Evolutionary conservation across 2,888 invertebrate genomes (phyloP), one percentile per base, ranked within the genome.

Genomic region (Penaeus monodon): DNA sequence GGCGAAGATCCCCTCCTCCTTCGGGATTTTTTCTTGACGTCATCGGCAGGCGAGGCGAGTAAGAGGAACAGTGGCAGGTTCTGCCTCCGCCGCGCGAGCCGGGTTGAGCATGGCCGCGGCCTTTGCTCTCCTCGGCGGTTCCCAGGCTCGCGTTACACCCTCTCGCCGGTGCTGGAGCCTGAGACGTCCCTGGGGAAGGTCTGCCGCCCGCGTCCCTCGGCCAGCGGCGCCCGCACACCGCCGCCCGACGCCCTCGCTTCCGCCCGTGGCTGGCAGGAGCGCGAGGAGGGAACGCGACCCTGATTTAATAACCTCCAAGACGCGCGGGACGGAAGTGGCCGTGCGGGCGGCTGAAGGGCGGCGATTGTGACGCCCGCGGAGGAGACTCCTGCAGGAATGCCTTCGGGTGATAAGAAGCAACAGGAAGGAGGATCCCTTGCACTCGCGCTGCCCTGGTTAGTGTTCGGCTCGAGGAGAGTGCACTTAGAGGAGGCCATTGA

Each of bases 261-360:
- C 84, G 84, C 65, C 44, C 65, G 64, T 29, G 38, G 10, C 57
- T 22, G 76, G 65, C 27, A 14, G 65, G n/a, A 57, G 63, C 29
- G 44, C 33, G 76, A 65, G 77, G 38, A 66, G 79, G 44, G 38
- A 84, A 38, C 65, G 64, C 64, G 76, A 77, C 24, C 70, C 77
- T 77, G 77, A 84, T 84, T 84, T 84, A 84, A 84, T 84, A 84
- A 84, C 65, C 63, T 81, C 57, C 57, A 57, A 57, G 57, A 57
- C 57, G 57, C 49, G 49, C 57, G 57, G 17, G 57, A 20, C 57
- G 57, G 57, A 57, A 57, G 57, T 57, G 57, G 57, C 17, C 2
- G 57, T 17, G 57, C 57, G 57, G 17, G 57, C 17, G 57, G 17
- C 17, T 57, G 57, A 57, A 57, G 57, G 57, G 57, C 57, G 57